These are phyloP conservation scores for Isichthys henryi DNA, from an alignment of 2,113 vertebrate species.

Conservation along the genomic window DNA sequence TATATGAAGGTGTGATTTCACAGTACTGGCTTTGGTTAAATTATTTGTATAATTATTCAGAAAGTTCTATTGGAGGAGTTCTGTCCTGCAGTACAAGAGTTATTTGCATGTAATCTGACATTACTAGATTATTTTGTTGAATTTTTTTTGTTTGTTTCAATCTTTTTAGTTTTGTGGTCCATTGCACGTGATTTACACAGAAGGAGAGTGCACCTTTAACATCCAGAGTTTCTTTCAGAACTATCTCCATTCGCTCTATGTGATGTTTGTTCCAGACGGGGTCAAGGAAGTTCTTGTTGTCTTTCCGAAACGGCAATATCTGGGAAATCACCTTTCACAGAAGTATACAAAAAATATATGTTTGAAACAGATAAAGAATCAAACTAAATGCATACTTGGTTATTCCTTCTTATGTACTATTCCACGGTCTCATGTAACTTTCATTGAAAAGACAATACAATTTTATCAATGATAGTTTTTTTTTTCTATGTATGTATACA, in stretches of 20 bases:
- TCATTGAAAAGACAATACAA: neutral
- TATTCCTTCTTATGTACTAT: neutral
- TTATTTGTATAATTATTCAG: neutral
- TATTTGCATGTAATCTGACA: neutral
- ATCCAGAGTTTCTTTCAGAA: conserved; percentile 89
- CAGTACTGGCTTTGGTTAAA: neutral
- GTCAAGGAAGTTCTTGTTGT: conserved; percentile 72
- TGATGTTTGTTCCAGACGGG: conserved; percentile 83
- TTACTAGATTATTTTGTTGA: neutral
- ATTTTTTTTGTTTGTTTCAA: neutral
- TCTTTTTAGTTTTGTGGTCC: neutral
- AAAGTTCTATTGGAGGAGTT: neutral
- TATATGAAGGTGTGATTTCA: neutral
- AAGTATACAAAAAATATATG: conserved; percentile 21
- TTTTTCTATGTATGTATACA: neutral
- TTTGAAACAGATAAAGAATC: neutral
- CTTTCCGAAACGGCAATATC: conserved; percentile 81
- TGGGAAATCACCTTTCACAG: conserved; percentile 77
- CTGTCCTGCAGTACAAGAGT: neutral
- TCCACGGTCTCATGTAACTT: neutral
- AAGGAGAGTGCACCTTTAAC: conserved; percentile 61
- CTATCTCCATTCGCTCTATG: conserved; percentile 83
- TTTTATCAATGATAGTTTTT: neutral
- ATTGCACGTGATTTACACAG: neutral
- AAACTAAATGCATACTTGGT: neutral